Percentiles rank a stretch among this genome's conserved stretches.
These are phyloP conservation scores for Dicrostonyx torquatus DNA, from an alignment of 2,797 vertebrate genomes.

Conservation along the genomic window DNA sequence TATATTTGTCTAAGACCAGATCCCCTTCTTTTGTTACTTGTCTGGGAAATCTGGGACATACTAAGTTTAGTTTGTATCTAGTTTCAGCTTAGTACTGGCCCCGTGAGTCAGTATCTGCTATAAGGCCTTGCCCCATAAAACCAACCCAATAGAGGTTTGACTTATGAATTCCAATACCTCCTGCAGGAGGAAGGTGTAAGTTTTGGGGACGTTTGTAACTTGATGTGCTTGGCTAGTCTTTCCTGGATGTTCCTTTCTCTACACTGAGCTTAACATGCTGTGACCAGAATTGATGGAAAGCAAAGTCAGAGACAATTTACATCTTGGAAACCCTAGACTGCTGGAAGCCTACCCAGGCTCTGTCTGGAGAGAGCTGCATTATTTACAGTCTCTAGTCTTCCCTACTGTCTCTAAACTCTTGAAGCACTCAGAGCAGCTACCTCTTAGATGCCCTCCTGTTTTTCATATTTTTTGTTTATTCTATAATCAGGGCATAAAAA, in stretches of 20 bases:
- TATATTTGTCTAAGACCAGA: conserved; percentile 25
- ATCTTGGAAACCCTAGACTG: not conserved
- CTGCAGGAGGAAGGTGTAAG: not conserved
- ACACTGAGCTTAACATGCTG: not conserved
- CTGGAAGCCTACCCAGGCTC: not conserved
- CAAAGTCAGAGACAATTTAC: conserved; percentile 57
- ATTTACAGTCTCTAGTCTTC: conserved; percentile 45
- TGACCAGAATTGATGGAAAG: conserved; percentile 34
- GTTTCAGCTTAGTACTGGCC: not conserved
- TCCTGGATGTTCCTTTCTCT: not conserved
- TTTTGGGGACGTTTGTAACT: not conserved
- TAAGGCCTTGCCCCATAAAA: not conserved
- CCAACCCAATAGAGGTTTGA: not conserved
- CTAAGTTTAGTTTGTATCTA: not conserved
- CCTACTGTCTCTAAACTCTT: conserved; percentile 40
- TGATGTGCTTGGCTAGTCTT: not conserved
- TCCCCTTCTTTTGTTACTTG: not conserved
- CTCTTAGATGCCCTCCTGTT: conserved; percentile 33
- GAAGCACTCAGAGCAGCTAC: conserved; percentile 25
- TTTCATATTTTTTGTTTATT: conserved; percentile 15
- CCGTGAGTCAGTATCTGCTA: fast-evolving
- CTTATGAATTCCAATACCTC: not conserved
- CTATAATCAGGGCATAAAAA: conserved; percentile 10
- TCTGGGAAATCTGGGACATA: not conserved
- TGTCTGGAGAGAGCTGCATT: conserved; percentile 61